These are phyloP conservation scores for Hydropsyche tenuis DNA, from an alignment of 1,140 invertebrate genomes.

Conservation along the genomic window DNA sequence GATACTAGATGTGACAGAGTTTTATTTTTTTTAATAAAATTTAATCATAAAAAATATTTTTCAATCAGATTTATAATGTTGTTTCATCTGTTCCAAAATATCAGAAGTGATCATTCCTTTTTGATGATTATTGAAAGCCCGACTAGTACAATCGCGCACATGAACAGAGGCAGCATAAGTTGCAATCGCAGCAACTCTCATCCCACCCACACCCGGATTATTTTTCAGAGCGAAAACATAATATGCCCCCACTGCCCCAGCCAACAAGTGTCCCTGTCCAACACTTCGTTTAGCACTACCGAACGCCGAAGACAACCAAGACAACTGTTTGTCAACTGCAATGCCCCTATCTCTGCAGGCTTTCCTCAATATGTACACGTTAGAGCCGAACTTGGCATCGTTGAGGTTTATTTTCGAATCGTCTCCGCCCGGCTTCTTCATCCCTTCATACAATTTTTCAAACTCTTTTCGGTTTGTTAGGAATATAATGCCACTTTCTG, in stretches of 20 bases:
- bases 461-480: slow-evolving; percentile 17
- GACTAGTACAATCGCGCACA: not conserved
- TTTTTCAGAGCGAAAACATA: slow-evolving; percentile 36
- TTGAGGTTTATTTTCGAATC: slow-evolving; percentile 12
- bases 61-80: too few relatives aligned
- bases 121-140: not conserved
- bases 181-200: slow-evolving; percentile 35
- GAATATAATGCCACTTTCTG: slow-evolving; percentile 38
- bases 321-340: not conserved
- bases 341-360: slow-evolving; percentile 38
- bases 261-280: slow-evolving; percentile 35
- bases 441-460: slow-evolving; percentile 32
- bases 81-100: too few relatives aligned
- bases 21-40: too few relatives aligned
- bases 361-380: slow-evolving; percentile 40
- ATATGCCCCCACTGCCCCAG: slow-evolving; percentile 29
- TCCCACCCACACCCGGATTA: not conserved
- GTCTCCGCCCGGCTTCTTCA: slow-evolving; percentile 1
- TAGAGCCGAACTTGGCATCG: slow-evolving; percentile 29
- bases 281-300: slow-evolving; percentile 22
- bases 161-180: slow-evolving; percentile 23
- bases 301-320: slow-evolving; percentile 18
- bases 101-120: slow-evolving; percentile 29
- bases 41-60: too few relatives aligned
- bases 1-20: too few relatives aligned